Percentiles rank a stretch among this genome's conserved stretches.
Conservation (phyloP, 1,140 invertebrate genomes). For the Matsumurasca onukii region DNA sequence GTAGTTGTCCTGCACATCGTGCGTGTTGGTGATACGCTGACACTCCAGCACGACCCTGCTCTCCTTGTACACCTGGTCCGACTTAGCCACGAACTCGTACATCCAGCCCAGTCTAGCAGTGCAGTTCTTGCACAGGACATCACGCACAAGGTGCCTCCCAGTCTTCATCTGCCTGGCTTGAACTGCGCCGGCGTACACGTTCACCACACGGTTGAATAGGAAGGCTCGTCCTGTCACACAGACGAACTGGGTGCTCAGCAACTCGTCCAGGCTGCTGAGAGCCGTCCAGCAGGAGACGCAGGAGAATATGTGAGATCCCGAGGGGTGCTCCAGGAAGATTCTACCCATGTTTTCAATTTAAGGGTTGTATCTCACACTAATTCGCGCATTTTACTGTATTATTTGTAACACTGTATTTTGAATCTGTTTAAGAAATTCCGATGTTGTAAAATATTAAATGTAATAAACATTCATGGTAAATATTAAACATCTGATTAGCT, state of each 20-base stretch:
- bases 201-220: constrained; percentile 91
- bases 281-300: constrained; percentile 95
- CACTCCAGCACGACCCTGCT: constrained; percentile 89
- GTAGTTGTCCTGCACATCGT: too few species aligned
- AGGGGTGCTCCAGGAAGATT: constrained; percentile 93
- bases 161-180: constrained; percentile 94
- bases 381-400: too few species aligned
- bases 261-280: constrained; percentile 89
- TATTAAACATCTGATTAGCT: too few species aligned
- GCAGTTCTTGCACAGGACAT: constrained; percentile 97
- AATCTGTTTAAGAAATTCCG: too few species aligned
- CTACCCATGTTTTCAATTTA: constrained; percentile 78
- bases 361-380: too few species aligned
- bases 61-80: constrained; percentile 96
- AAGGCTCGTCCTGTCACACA: constrained; percentile 96
- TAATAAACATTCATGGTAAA: too few species aligned
- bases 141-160: constrained; percentile 94
- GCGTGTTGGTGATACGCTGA: constrained; percentile 85
- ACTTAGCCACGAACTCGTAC: constrained; percentile 96
- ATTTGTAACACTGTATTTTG: too few species aligned
- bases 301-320: constrained; percentile 86
- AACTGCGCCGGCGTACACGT: constrained; percentile 71
- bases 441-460: too few species aligned
- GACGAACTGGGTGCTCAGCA: constrained; percentile 95
- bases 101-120: constrained; percentile 92